Evolutionary conservation across 2,113 vertebrate genomes (phyloP).

Genomic region (Mobula hypostoma): DNA sequence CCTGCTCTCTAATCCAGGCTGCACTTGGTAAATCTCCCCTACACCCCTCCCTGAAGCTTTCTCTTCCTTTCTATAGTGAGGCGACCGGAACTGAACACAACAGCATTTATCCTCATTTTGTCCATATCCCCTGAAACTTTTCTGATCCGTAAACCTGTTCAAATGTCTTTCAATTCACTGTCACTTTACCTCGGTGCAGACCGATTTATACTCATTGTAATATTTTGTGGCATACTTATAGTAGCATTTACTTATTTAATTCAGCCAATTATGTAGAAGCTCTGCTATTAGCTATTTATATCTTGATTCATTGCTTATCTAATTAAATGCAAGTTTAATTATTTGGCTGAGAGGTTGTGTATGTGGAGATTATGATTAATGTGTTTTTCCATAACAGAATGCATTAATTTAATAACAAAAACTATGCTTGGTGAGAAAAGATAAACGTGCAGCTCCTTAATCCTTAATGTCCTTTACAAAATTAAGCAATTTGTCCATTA

Average conservation of each 20-base stretch:
- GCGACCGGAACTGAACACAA: too few relatives aligned
- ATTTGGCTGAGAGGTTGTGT: background rate
- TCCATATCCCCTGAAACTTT: too few relatives aligned
- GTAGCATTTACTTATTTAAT: background rate
- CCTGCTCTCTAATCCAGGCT: too few relatives aligned
- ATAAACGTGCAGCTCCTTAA: background rate
- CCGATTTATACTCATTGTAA: background rate
- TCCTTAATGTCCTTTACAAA: background rate
- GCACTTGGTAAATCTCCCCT: too few relatives aligned
- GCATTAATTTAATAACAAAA: conserved; percentile 24
- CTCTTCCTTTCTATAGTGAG: too few relatives aligned
- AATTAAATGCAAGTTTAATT: background rate
- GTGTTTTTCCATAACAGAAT: background rate
- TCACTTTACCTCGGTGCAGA: background rate
- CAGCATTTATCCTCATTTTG: too few relatives aligned
- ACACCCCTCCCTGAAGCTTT: too few relatives aligned
- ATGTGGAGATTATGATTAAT: conserved; percentile 4
- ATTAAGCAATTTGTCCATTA: background rate
- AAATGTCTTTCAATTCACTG: background rate
- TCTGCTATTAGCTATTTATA: background rate
- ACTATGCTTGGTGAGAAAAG: conserved; percentile 10
- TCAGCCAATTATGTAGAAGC: background rate
- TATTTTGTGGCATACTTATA: background rate
- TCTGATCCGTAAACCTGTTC: too few relatives aligned
- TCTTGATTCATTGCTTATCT: background rate